phyloP scores from a whole-genome alignment of 2,113 vertebrate genomes.

The Sisor rabdophorus region DNA sequence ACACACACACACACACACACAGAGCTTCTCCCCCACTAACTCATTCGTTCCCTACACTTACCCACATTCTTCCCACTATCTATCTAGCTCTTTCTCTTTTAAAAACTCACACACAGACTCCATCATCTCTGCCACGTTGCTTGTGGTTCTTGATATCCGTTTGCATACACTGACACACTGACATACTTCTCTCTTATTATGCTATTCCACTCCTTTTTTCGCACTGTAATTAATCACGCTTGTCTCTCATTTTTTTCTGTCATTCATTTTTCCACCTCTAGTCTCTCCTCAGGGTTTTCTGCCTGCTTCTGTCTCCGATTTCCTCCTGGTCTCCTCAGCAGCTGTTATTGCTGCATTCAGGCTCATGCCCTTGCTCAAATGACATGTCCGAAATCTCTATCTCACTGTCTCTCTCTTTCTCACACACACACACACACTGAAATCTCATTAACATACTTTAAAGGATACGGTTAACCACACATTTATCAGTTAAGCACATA shows the following conservation, averaged over 20 bases:
- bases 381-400: background rate
- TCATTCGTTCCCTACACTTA: slow-evolving; percentile 3
- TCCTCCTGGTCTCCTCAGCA: slow-evolving; percentile 14
- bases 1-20: slow-evolving; percentile 1
- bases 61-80: slow-evolving; percentile 3
- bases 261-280: background rate
- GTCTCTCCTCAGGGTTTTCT: slow-evolving; percentile 1
- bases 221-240: slow-evolving; percentile 23
- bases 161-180: slow-evolving; percentile 47
- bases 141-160: slow-evolving; percentile 50
- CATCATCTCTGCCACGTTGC: slow-evolving; percentile 61
- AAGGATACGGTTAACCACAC: background rate
- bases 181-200: slow-evolving; percentile 35
- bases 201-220: slow-evolving; percentile 17
- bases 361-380: slow-evolving; percentile 5
- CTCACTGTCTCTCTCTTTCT: background rate
- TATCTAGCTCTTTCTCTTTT: slow-evolving; percentile 5
- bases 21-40: background rate
- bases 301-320: background rate
- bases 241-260: background rate
- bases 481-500: background rate
- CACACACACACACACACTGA: background rate
- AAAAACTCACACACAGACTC: slow-evolving; percentile 25
- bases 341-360: slow-evolving; percentile 33
- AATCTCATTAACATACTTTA: background rate